Conservation (phyloP, 1,140 invertebrate species). For the Leguminivora glycinivorella region DNA sequence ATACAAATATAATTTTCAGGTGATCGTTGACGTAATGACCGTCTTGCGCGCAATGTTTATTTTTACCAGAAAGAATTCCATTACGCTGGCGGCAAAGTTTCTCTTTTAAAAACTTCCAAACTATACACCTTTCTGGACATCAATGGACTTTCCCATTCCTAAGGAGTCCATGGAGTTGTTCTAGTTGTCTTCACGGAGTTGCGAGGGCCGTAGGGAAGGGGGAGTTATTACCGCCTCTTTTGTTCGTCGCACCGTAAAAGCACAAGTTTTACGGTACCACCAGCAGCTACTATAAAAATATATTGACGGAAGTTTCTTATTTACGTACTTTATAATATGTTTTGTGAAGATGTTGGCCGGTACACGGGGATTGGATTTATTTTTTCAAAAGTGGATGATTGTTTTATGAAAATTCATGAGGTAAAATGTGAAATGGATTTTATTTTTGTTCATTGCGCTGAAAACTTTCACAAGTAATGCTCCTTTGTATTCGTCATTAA, state of each 20-base stretch:
- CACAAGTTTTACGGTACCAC: conserved; percentile 53
- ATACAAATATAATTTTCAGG: background rate
- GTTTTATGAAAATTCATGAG: too few species aligned
- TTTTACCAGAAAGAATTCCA: conserved; percentile 23
- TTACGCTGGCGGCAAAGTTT: conserved; percentile 44
- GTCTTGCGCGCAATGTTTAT: conserved; percentile 9
- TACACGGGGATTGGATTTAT: background rate
- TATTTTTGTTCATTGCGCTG: too few species aligned
- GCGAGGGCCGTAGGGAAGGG: conserved; percentile 34
- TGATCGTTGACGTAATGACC: background rate
- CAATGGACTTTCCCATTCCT: conserved; percentile 54
- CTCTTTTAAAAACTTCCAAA: conserved; percentile 51
- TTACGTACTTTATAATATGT: conserved; percentile 24
- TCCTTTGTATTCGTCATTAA: too few species aligned
- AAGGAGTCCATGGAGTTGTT: conserved; percentile 47
- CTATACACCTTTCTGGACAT: conserved; percentile 51
- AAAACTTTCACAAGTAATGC: too few species aligned
- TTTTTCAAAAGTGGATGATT: too few species aligned
- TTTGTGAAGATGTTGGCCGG: background rate
- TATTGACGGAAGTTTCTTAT: conserved; percentile 31
- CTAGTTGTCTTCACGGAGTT: conserved; percentile 42
- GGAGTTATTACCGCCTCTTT: conserved; percentile 64
- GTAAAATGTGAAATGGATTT: too few species aligned
- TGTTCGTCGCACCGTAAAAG: conserved; percentile 57
- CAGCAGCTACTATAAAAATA: conserved; percentile 28